Base-by-base conservation (phyloP, 2,888 invertebrate species). In the Rhodophaea formosa region DNA sequence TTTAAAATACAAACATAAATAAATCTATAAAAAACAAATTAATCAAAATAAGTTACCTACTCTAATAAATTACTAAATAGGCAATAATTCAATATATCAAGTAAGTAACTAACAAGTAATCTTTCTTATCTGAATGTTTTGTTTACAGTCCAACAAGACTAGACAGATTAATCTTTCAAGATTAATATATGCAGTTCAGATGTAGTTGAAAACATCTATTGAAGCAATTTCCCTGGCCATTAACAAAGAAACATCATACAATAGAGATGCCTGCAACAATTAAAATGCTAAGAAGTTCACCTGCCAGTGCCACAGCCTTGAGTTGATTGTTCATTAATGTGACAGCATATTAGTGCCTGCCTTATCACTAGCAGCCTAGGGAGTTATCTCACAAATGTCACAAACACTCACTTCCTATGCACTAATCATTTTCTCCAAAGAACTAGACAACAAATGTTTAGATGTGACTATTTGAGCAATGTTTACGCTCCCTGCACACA, bases 221-320 rank as follows among this genome's bases (percentile, higher is more conserved):
- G 6, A 52, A 17, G 14, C 44, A 53, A 30, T 43, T 52, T 42
- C 23, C 42, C n/a, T 52, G 14, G 8, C 52, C 7, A 42, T 17
- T 8, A 1, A 29, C 16, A 53, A 14, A 23, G 7, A n/a, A 14
- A 23, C n/a, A 42, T 12, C 32, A 14, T 7, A 55, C 45, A 55
- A 55, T 55, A 55, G 35, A 5, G 16, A 3, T 12, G 45, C 15
- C n/a, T 44, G 15, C 23, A 30, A 56, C 56, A 56, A 49, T 49
- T 49, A 56, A 42, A 56, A 49, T 29, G 49, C 15, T 30, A 17
- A 56, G 23, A 46, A 56, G 56, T 49, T 56, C 49, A 42, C 35
- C 10, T 0, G 30, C n/a, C n/a, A n/a, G n/a, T n/a, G n/a, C n/a
- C n/a, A 43, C 29, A 49, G 42, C 56, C 56, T 56, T 56, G 56